Percentiles rank a stretch among this genome's conserved stretches.
Evolutionary conservation across 2,888 invertebrate genomes (phyloP).

Genomic region (Esperia sulphurella): DNA sequence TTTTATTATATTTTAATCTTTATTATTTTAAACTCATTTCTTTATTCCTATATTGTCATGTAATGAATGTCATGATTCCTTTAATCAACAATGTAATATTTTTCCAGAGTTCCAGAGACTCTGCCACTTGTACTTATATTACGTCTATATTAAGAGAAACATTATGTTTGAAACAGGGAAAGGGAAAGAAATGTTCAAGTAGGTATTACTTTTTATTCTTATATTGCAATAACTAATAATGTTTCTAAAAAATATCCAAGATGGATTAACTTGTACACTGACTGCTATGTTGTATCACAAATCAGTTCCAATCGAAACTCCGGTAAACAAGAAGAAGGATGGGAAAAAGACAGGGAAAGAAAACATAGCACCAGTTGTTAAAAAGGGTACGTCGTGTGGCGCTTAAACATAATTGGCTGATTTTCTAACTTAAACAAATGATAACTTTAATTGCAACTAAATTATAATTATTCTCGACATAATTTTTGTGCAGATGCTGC

Average conservation of each 20-base stretch:
- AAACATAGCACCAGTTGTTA: constrained; percentile 52
- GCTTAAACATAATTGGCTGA: constrained; percentile 8
- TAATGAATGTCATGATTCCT: constrained; percentile 11
- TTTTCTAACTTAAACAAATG: too few relatives aligned
- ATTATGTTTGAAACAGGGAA: constrained; percentile 77
- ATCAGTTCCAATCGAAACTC: constrained; percentile 51
- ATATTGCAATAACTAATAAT: not conserved
- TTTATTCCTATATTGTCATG: not conserved
- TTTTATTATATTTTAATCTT: too few relatives aligned
- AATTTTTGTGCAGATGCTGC: too few relatives aligned
- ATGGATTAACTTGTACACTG: too few relatives aligned
- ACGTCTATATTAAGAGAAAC: constrained; percentile 80
- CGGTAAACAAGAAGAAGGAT: constrained; percentile 61
- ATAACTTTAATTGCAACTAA: not conserved
- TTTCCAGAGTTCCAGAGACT: constrained; percentile 77
- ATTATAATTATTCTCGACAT: too few relatives aligned
- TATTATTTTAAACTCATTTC: not conserved
- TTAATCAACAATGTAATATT: not conserved
- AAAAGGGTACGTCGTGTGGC: constrained; percentile 66
- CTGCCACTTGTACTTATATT: constrained; percentile 73
- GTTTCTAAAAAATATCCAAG: too few relatives aligned
- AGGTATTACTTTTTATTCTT: constrained; percentile 11
- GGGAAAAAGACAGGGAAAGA: constrained; percentile 65
- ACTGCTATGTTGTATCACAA: constrained; percentile 10
- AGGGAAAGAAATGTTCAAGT: constrained; percentile 73